Evolutionary conservation across 2,113 vertebrate genomes (phyloP), one percentile per base, ranked within the genome.

Genomic region (Ictidomys tridecemlineatus): DNA sequence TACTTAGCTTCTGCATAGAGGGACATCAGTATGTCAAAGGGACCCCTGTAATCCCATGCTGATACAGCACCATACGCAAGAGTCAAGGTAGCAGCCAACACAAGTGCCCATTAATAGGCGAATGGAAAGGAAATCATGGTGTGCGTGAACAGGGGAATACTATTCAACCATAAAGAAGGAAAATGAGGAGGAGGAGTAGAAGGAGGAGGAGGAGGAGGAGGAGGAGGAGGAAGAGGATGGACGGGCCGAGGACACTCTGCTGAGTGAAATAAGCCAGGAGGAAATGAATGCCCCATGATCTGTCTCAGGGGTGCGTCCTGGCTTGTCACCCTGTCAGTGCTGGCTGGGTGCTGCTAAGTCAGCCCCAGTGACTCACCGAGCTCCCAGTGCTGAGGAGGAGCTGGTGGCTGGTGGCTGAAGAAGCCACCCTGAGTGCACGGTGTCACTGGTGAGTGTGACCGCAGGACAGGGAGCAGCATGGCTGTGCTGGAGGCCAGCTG

Each of bases 341-440:
- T 65, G 70, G 61, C 39, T 67, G 26, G 14, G 9, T 3, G 48
- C 26, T 69, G 58, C 56, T 39, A 8, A 13, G 8, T 22, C 78
- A 5, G 20, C 22, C 0, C 0, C 32, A 0, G 2, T 58, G 61
- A 61, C 1, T 37, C 37, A 11, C 45, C 26, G 37, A 12, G 2
- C 74, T 63, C 20, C 0, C 1, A 7, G 9, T 3, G n/a, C 4
- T 0, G 5, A 61, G 51, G 56, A 24, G 39, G 24, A 67, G 37
- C 30, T 32, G 18, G 5, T n/a, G n/a, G n/a, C n/a, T n/a, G n/a
- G n/a, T 51, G 70, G 30, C n/a, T 2, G 0, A 39, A 4, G 61
- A 76, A 70, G 42, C 28, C 37, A 17, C 30, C 45, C 48, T 8
- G 14, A 22, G 20, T 26, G 5, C 72, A 48, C 5, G n/a, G 37